A percentile compares a stretch with the other conserved stretches of the same genome.
phyloP scores from a whole-genome alignment of 2,888 invertebrate genomes.

The Drosophila subquinaria region DNA sequence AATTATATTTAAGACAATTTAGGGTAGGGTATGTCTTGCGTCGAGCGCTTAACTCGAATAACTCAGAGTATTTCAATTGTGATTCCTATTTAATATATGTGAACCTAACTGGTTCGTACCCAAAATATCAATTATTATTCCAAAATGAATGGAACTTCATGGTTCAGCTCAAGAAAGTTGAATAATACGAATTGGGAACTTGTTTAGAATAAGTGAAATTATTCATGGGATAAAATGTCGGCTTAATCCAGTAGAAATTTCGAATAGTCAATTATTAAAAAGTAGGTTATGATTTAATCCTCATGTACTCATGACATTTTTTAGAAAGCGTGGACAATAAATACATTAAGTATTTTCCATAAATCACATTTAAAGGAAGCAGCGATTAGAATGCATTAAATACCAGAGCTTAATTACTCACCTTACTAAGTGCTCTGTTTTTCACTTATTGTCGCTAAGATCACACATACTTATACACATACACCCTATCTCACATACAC shows the following conservation, averaged over 20 bases:
- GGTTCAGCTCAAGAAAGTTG: background rate
- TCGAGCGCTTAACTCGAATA: too few relatives aligned
- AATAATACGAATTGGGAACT: background rate
- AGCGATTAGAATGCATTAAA: background rate
- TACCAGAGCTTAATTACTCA: background rate
- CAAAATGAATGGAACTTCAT: background rate
- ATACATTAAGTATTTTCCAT: background rate
- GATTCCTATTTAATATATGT: background rate
- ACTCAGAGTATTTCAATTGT: background rate
- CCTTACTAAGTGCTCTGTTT: background rate
- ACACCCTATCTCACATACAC: background rate
- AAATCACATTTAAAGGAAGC: background rate
- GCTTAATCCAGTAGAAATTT: background rate
- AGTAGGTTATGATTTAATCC: too few relatives aligned
- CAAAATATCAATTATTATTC: background rate
- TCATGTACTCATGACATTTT: too few relatives aligned
- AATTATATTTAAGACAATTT: too few relatives aligned
- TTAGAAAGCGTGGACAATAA: background rate
- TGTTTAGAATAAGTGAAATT: background rate
- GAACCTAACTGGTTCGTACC: slow-evolving; percentile 1
- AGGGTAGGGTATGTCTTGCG: too few relatives aligned
- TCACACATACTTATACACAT: slow-evolving; percentile 3
- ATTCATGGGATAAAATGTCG: background rate
- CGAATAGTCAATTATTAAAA: background rate
- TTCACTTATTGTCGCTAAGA: background rate